phyloP scores from a whole-genome alignment of 92 coral and sea anemone species.

The Epizoanthus rinbou region DNA sequence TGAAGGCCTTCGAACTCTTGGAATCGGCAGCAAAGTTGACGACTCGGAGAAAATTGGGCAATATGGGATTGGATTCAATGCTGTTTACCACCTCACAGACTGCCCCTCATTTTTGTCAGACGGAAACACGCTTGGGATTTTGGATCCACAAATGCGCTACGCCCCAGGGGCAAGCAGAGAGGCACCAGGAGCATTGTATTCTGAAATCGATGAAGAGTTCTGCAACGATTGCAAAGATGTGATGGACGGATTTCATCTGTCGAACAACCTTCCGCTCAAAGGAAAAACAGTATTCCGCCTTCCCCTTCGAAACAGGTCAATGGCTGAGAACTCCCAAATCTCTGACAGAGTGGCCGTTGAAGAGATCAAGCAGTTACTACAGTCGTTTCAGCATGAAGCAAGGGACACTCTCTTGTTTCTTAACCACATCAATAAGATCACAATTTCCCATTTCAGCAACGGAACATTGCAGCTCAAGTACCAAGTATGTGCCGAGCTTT shows the following conservation, averaged over 20 bases:
- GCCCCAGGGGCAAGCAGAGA: slow-evolving; percentile 79
- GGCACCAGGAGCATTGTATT: slow-evolving; percentile 74
- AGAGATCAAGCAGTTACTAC: slow-evolving; percentile 49
- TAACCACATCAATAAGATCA: slow-evolving; percentile 71
- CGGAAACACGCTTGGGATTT: slow-evolving; percentile 79
- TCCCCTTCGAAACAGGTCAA: slow-evolving; percentile 65
- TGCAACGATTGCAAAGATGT: slow-evolving; percentile 67
- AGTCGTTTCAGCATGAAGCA: slow-evolving; percentile 56
- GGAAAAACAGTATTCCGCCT: slow-evolving; percentile 87
- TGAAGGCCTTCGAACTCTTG: slow-evolving; percentile 86
- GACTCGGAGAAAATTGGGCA: slow-evolving; percentile 90
- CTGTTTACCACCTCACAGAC: slow-evolving; percentile 96
- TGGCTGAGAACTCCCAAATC: slow-evolving; percentile 65
- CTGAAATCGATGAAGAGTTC: slow-evolving; percentile 47
- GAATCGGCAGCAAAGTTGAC: slow-evolving; percentile 83
- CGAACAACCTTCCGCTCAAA: slow-evolving; percentile 52
- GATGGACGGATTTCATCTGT: slow-evolving; percentile 72
- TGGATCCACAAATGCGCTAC: slow-evolving; percentile 78
- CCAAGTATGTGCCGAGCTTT: slow-evolving; percentile 55
- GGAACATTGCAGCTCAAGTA: slow-evolving; percentile 47
- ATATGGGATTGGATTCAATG: slow-evolving; percentile 93
- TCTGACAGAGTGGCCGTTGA: slow-evolving; percentile 41
- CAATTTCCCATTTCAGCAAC: slow-evolving; percentile 61
- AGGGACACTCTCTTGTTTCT: slow-evolving; percentile 76
- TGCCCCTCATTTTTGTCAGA: slow-evolving; percentile 86